Evolutionary conservation across 1,140 invertebrate genomes (phyloP), one percentile per base, ranked within the genome.

Genomic region (Brevipalpus yothersi): DNA sequence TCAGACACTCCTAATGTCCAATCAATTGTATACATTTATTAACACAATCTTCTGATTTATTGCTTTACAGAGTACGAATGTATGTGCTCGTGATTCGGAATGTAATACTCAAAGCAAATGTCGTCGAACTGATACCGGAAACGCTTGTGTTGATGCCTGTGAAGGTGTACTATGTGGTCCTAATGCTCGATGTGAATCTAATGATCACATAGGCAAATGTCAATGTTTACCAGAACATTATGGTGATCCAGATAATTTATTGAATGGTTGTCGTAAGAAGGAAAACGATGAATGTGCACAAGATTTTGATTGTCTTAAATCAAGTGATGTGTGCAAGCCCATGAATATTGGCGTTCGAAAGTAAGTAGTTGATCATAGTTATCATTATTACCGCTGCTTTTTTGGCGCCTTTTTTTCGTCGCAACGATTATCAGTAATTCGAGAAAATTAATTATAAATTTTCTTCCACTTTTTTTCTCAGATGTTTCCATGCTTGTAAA

Each of bases 161-260:
- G 80, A 80, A 58, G 86, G 86, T 71, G 73, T 85, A 11, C 84
- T 88, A 66, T 91, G 87, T 69, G 87, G 87, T n/a, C 84, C 86
- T 1, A 91, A 91, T 70, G 85, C 86, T 8, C 69, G 86, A 0
- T 92, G 87, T 67, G 76, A 89, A 0, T 79, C 82, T 19, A 78
- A 83, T 60, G 81, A 85, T 66, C 86, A 91, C 69, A 76, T 81
- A 41, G 84, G 84, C 2, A 79, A 82, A 11, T 92, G 87, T 68
- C 79, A 90, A 53, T 92, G 88, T 68, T 72, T 80, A 31, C 80
- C 86, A 59, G 83, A 82, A 1, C 63, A 67, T 47, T 53, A 41
- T 42, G 66, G 67, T 43, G 65, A 67, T 64, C 64, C 67, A 13
- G 61, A 61, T 56, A 66, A 69, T 63, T 54, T 69, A 0, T 19